phyloP scores from a whole-genome alignment of 92 coral and sea anemone species.

The Epizoanthus ramosus region DNA sequence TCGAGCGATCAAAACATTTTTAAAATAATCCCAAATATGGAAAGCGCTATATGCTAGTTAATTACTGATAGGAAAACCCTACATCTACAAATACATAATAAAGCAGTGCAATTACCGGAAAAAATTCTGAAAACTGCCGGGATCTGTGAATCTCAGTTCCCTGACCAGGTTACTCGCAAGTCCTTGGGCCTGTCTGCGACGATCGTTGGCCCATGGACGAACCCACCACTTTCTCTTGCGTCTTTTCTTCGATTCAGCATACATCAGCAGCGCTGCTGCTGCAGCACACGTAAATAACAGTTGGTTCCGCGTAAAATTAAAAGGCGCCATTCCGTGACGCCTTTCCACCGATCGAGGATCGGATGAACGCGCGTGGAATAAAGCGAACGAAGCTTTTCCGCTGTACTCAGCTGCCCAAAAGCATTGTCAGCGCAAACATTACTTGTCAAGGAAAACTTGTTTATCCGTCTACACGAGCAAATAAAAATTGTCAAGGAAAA shows the following conservation, averaged over 20 bases:
- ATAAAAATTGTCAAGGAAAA: too few relatives aligned
- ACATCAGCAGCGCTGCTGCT: too few relatives aligned
- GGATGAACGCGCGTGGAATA: neutral
- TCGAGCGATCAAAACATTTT: too few relatives aligned
- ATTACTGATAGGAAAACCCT: neutral
- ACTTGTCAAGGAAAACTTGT: neutral
- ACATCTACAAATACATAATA: constrained; percentile 28
- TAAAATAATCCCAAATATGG: too few relatives aligned
- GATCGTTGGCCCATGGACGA: constrained; percentile 53
- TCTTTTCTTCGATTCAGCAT: too few relatives aligned
- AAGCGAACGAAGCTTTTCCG: too few relatives aligned
- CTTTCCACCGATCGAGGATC: constrained; percentile 3
- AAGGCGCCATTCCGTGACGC: neutral
- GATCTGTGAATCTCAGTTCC: constrained; percentile 49
- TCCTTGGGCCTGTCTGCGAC: constrained; percentile 51
- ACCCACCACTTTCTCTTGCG: constrained; percentile 61
- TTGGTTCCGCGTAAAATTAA: constrained; percentile 7
- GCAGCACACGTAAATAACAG: neutral
- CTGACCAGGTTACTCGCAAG: constrained; percentile 50
- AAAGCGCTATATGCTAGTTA: too few relatives aligned
- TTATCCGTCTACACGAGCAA: too few relatives aligned
- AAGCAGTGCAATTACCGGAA: constrained; percentile 52
- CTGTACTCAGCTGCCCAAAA: constrained; percentile 4
- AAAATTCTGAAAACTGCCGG: constrained; percentile 55
- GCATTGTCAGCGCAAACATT: neutral